These are phyloP conservation scores for Gallinago jamesoni DNA, from an alignment of 2,113 vertebrate species.

Conservation along the genomic window DNA sequence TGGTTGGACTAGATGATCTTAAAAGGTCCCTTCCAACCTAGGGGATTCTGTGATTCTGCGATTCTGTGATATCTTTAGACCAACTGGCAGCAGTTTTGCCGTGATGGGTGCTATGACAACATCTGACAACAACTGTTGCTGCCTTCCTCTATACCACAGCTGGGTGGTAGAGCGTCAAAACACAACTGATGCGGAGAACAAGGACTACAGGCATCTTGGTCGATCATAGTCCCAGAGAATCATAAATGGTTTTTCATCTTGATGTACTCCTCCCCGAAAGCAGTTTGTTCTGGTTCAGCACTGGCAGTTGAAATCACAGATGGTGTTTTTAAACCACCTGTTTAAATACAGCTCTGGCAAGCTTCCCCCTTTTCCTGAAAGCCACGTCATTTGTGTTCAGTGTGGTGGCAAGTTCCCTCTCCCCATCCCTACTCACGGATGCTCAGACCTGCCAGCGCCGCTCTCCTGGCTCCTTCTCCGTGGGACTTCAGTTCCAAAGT, in stretches of 20 bases:
- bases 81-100: background rate
- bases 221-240: background rate
- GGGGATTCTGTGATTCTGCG: too few relatives aligned
- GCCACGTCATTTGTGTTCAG: background rate
- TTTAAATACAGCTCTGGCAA: slow-evolving; percentile 28
- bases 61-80: background rate
- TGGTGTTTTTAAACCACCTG: slow-evolving; percentile 37
- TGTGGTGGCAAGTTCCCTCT: background rate
- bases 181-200: background rate
- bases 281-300: background rate
- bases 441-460: background rate
- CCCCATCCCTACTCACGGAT: background rate
- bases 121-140: background rate
- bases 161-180: background rate
- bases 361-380: background rate
- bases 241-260: background rate
- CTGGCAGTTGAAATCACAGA: slow-evolving; percentile 31
- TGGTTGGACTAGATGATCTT: too few relatives aligned
- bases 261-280: background rate
- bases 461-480: background rate
- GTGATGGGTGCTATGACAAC: background rate
- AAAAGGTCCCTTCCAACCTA: too few relatives aligned
- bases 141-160: background rate
- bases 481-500: background rate
- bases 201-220: background rate